Conservation (phyloP, 2,888 invertebrate genomes). For the Galerucella pusilla region DNA sequence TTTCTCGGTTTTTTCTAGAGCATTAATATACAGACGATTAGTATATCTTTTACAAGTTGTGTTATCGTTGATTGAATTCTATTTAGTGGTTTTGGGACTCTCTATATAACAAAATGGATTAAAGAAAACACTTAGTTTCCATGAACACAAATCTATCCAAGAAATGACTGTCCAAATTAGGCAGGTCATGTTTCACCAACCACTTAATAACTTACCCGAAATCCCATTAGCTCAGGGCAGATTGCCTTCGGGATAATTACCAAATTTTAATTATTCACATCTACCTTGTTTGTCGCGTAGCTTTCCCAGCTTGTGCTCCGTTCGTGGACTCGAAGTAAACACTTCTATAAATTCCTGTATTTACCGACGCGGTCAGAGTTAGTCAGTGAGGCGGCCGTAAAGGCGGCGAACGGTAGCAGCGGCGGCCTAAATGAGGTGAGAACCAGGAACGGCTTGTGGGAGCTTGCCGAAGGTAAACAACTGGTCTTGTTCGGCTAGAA, state of each 20-base stretch:
- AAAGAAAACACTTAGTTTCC: conserved; percentile 15
- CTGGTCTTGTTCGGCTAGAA: conserved; percentile 8
- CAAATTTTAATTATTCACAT: conserved; percentile 49
- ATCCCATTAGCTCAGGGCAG: conserved; percentile 41
- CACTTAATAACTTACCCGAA: conserved; percentile 39
- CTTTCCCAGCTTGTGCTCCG: conserved; percentile 17
- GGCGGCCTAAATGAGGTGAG: conserved; percentile 29
- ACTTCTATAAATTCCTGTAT: conserved; percentile 60
- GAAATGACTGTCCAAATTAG: conserved; percentile 34
- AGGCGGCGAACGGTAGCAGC: conserved; percentile 14
- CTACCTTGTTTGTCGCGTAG: conserved; percentile 41
- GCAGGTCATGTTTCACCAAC: conserved; percentile 36
- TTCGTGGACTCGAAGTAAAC: conserved; percentile 50
- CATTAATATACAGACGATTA: too few relatives aligned
- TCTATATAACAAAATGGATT: background rate
- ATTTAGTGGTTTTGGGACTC: too few relatives aligned
- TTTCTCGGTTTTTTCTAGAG: too few relatives aligned
- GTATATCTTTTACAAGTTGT: too few relatives aligned
- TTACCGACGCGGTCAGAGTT: conserved; percentile 51
- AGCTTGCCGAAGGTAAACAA: conserved; percentile 28
- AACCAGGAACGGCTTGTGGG: conserved; percentile 29
- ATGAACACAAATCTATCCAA: conserved; percentile 9
- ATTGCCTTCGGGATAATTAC: conserved; percentile 48
- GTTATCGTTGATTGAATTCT: too few relatives aligned
- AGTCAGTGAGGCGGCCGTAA: conserved; percentile 30